These are phyloP conservation scores for Melanostoma mellinum DNA, from an alignment of 2,888 invertebrate species.

Conservation along the genomic window DNA sequence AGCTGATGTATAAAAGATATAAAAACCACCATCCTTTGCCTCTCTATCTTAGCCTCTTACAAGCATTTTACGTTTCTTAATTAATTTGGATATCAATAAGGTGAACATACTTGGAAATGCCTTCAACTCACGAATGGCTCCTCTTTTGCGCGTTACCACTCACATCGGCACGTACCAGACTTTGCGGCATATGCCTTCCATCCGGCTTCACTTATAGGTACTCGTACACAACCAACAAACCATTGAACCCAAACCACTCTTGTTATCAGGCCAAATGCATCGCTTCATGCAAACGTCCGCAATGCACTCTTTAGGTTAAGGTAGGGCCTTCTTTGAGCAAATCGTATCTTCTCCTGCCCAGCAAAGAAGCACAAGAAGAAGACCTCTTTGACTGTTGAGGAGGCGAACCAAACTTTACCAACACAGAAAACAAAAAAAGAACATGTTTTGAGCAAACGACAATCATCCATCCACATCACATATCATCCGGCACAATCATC, in stretches of 20 bases:
- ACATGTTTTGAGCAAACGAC: slow-evolving; percentile 50
- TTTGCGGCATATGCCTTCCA: slow-evolving; percentile 49
- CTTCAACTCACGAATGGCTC: slow-evolving; percentile 64
- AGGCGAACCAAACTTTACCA: slow-evolving; percentile 15
- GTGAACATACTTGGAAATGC: slow-evolving; percentile 22
- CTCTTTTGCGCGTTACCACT: slow-evolving; percentile 41
- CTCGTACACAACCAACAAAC: slow-evolving; percentile 7
- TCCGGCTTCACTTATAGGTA: slow-evolving; percentile 3
- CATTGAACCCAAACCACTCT: slow-evolving; percentile 49
- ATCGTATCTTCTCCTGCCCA: slow-evolving; percentile 26
- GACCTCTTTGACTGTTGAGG: slow-evolving; percentile 15
- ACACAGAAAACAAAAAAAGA: slow-evolving; percentile 3
- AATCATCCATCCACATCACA: slow-evolving; percentile 73
- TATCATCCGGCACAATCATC: slow-evolving; percentile 72
- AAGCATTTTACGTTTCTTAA: slow-evolving; percentile 59
- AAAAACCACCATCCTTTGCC: neutral
- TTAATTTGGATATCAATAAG: slow-evolving; percentile 70
- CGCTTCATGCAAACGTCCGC: slow-evolving; percentile 61
- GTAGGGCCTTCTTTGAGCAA: slow-evolving; percentile 23
- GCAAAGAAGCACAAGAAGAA: neutral
- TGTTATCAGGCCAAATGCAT: slow-evolving; percentile 65
- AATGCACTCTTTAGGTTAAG: slow-evolving; percentile 27
- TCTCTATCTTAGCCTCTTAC: slow-evolving; percentile 35
- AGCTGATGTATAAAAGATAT: no score
- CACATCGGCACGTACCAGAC: slow-evolving; percentile 67